phyloP scores from a whole-genome alignment of 2,113 vertebrate species.

The Cyprinodon brontotheroides region DNA sequence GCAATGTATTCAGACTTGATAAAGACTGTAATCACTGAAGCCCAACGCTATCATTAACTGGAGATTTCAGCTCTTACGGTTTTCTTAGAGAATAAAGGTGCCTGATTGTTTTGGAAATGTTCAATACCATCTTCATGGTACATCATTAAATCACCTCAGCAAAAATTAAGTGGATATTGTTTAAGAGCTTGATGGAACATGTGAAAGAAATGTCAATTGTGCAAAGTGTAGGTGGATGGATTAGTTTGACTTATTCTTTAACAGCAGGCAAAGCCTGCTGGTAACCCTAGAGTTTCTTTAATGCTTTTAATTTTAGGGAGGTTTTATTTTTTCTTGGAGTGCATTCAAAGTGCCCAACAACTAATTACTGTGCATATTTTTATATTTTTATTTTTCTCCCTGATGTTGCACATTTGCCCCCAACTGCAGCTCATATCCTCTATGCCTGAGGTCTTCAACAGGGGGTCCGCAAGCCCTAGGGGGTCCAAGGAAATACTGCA shows the following conservation, averaged over 20 bases:
- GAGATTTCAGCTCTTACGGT: conserved; percentile 5
- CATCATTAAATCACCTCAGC: background rate
- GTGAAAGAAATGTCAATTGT: background rate
- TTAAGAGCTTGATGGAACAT: background rate
- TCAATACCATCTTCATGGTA: conserved; percentile 2
- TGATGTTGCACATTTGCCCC: no score
- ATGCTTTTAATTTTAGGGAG: background rate
- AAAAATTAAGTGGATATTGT: conserved; percentile 1
- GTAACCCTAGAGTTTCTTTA: background rate
- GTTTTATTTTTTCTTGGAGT: no score
- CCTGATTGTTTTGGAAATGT: conserved; percentile 25
- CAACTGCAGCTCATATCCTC: no score
- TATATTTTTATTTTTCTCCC: no score
- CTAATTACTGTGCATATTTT: no score
- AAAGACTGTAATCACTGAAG: conserved; percentile 37
- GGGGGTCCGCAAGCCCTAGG: no score
- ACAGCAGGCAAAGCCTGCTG: background rate
- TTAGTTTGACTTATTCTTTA: background rate
- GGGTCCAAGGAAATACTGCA: no score
- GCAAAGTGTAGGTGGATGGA: background rate
- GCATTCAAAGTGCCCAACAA: no score
- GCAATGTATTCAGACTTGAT: conserved; percentile 35
- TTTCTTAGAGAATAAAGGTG: conserved; percentile 25
- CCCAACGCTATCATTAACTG: conserved; percentile 46
- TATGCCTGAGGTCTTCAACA: no score